These are phyloP conservation scores for Dicentrarchus labrax DNA, from an alignment of 2,113 vertebrate species.

Conservation along the genomic window DNA sequence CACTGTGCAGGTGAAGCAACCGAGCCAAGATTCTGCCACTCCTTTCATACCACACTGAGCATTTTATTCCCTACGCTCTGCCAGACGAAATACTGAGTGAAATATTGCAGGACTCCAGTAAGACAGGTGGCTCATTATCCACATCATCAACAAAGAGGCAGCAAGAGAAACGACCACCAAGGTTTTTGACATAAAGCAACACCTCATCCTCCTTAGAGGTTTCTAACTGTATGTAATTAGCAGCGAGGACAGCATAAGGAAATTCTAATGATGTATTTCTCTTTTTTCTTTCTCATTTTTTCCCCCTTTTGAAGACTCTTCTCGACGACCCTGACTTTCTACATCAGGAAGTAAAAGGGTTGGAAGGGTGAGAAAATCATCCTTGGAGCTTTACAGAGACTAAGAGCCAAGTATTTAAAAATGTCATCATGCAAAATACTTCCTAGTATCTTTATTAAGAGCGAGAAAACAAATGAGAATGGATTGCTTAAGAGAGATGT, in stretches of 20 bases:
- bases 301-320: slow-evolving; percentile 6
- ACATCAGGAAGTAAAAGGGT: slow-evolving; percentile 5
- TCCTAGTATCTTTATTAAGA: slow-evolving; percentile 44
- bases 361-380: background rate
- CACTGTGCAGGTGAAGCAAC: slow-evolving; percentile 26
- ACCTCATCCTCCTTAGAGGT: slow-evolving; percentile 52
- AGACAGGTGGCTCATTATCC: slow-evolving; percentile 83
- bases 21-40: slow-evolving; percentile 46
- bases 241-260: slow-evolving; percentile 44
- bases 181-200: slow-evolving; percentile 60
- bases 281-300: slow-evolving; percentile 18
- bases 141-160: slow-evolving; percentile 68
- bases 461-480: slow-evolving; percentile 51
- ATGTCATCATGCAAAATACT: slow-evolving; percentile 27
- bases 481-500: slow-evolving; percentile 29
- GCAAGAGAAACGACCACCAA: slow-evolving; percentile 52
- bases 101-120: slow-evolving; percentile 63
- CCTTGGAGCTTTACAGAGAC: background rate
- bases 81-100: slow-evolving; percentile 69
- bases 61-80: slow-evolving; percentile 57
- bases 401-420: slow-evolving; percentile 15
- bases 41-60: slow-evolving; percentile 36
- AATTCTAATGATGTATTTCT: slow-evolving; percentile 60
- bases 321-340: slow-evolving; percentile 15
- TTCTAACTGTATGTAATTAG: slow-evolving; percentile 66